Evolutionary conservation across 2,888 invertebrate species (phyloP), one percentile per base, ranked within the genome.

Genomic region (Fragum sueziense): DNA sequence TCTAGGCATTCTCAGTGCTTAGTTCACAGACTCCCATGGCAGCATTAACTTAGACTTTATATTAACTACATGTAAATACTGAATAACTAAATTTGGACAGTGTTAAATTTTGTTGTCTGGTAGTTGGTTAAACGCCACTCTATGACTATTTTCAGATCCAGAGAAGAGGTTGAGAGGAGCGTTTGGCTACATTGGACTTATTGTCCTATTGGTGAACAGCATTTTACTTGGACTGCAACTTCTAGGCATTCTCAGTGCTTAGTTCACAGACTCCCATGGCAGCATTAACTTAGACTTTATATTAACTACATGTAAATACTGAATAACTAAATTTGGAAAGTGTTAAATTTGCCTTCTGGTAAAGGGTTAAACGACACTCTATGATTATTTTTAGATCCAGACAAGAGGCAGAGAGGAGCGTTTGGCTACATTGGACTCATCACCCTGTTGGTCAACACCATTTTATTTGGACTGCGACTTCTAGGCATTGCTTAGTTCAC

Each of bases 71-170:
- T n/a, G n/a, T n/a, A n/a, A n/a, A n/a, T n/a, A n/a, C n/a, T n/a
- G n/a, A n/a, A n/a, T n/a, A n/a, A n/a, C n/a, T n/a, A n/a, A n/a
- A n/a, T n/a, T n/a, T n/a, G n/a, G n/a, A n/a, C n/a, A n/a, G n/a
- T n/a, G n/a, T n/a, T n/a, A n/a, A n/a, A n/a, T n/a, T n/a, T n/a
- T n/a, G n/a, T n/a, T n/a, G n/a, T n/a, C n/a, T n/a, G n/a, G n/a
- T n/a, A n/a, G n/a, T n/a, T n/a, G n/a, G n/a, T n/a, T n/a, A n/a
- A n/a, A n/a, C n/a, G n/a, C n/a, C n/a, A n/a, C n/a, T n/a, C n/a
- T n/a, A n/a, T n/a, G n/a, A n/a, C n/a, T n/a, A n/a, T 83, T 80
- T 85, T 34, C 84, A 91, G 91, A 89, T 82, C 90, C 90, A 22
- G 82, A 76, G 52, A 90, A 89, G 67, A 85, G 91, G 29, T 85